Conservation (phyloP, 2,888 invertebrate genomes). For the Polymixis flavicincta region DNA sequence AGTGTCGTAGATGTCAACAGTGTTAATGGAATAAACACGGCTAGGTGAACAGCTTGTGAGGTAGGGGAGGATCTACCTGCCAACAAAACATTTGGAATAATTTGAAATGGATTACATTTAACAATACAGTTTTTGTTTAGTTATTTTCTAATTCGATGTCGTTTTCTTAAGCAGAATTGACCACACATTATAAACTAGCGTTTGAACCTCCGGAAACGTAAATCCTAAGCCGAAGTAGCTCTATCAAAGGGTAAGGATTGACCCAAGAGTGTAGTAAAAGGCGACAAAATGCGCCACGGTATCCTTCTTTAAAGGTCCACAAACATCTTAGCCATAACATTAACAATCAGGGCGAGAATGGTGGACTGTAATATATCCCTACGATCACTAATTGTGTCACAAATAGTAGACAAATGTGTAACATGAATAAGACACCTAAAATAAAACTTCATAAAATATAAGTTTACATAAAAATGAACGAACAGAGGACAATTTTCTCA, state of each 20-base stretch:
- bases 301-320: background rate
- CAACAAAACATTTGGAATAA: slow-evolving; percentile 52
- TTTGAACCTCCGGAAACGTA: background rate
- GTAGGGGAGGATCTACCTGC: slow-evolving; percentile 68
- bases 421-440: background rate
- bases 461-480: background rate
- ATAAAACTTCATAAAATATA: background rate
- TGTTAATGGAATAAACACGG: slow-evolving; percentile 66
- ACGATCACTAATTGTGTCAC: too few species aligned
- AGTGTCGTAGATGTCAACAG: slow-evolving; percentile 71
- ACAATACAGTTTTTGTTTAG: background rate
- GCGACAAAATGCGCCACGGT: background rate
- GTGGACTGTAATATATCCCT: background rate
- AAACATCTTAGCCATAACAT: background rate
- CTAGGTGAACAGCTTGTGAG: slow-evolving; percentile 57
- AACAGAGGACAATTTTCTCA: background rate
- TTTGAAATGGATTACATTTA: slow-evolving; percentile 13
- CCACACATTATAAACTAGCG: background rate
- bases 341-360: background rate
- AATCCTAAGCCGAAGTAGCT: too few species aligned
- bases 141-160: background rate
- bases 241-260: background rate
- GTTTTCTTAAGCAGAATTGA: background rate
- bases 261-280: background rate
- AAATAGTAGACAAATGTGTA: background rate